Base-by-base conservation (phyloP, 92 coral and sea anemone genomes). In the Zoanthus gigantus region DNA sequence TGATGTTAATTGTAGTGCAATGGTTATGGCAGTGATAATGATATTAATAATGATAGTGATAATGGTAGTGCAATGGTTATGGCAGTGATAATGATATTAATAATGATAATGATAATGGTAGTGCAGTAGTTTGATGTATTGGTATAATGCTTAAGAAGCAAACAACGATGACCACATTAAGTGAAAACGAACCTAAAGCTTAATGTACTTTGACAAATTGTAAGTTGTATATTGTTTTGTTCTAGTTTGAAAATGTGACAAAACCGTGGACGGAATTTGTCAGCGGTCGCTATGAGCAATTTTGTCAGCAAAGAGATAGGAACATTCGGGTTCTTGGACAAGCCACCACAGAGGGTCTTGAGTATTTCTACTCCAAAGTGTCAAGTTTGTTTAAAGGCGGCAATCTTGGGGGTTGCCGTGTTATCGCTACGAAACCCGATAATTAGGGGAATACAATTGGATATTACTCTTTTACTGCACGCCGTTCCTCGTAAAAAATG, bases 301-400 rank as follows among this genome's bases (percentile, higher is more conserved):
- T 89, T 74, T 32, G 45, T n/a, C 80, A 89, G 45, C 88, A 76
- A n/a, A 91, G 89, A 42, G 98, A 91, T 5, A 87, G 93, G 5
- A 90, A 91, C 73, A 88, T 93, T 8, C 83, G 94, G 11, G 94
- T 95, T 0, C 84, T 95, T 34, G 98, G 98, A 53, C 89, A 95
- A 76, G 93, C 83, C 44, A 93, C 96, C 0, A 89, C 87, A 10
- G 93, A 89, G 47, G 88, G 88, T 9, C 76, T 95, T 44, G 79
- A 75, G 30, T 86, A 93, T 54, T 95, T 95, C 89, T 95, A 93
- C 79, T 66, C 91, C 77, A 71, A 80, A 42, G 66, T 89, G 10
- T 74, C 65, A 17, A 57, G 72, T 18, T 16, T 84, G 67, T 93
- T 89, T 15, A 72, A 17, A 29, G 42, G 86, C 12, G 89, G 92